Evolutionary conservation across 2,888 invertebrate species (phyloP), one percentile per base, ranked within the genome.

Genomic region (Eledona agricola): DNA sequence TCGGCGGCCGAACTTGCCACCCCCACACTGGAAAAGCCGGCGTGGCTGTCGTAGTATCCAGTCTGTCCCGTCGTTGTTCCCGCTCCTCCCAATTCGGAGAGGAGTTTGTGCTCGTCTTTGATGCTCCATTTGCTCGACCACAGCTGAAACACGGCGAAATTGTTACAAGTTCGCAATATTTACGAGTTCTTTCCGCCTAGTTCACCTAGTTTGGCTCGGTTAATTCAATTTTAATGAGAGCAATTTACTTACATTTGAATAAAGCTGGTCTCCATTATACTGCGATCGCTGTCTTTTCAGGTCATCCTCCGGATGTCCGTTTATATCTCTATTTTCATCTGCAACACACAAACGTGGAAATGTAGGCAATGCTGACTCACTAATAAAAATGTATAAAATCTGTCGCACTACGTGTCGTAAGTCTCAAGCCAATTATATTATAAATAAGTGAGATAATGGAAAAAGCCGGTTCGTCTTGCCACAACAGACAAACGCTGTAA

Each of bases 111-210:
- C 73, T 93, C 92, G 76, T 93, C 93, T 77, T 93, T 93, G 72
- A 93, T 87, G 77, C 89, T 90, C 93, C 93, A 93, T 80, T 93
- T 93, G 58, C 86, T 85, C 59, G 93, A 89, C 83, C 92, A 92
- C 58, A 89, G 81, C 89, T 89, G 79, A 64, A 70, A 63, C 20
- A 34, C 3, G 17, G 4, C 25, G 47, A 17, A 34, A 31, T 46
- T 46, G 40, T 31, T 32, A 38, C 38, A 31, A 34, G 35, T 43
- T n/a, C n/a, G n/a, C n/a, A n/a, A 40, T 28, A 28, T 40, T 26
- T 26, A 40, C 19, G 16, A 16, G 25, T 16, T 15, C 9, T 26
- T 40, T 40, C 28, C 19, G 2, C 17, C n/a, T 16, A 4, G 9
- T 5, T 40, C 28, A 11, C 28, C 28, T 40, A 40, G 40, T 28